phyloP scores from a whole-genome alignment of 2,113 vertebrate species.

The Ptilorrhoa leucosticta region DNA sequence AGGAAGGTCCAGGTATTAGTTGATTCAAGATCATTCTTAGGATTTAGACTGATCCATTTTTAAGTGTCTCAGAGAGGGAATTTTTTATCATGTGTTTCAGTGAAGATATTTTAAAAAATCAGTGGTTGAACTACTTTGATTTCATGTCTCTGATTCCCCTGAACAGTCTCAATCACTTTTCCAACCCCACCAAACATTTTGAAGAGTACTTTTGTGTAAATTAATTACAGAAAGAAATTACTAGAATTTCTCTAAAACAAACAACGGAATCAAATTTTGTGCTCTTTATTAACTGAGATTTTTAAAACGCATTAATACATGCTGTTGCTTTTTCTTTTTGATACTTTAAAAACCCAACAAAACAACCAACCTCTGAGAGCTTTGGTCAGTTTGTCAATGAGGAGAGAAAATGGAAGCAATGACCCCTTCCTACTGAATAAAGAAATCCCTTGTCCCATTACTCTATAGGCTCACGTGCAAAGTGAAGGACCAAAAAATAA shows the following conservation, averaged over 20 bases:
- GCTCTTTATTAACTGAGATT: not conserved
- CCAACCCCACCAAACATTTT: not conserved
- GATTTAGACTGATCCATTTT: not conserved
- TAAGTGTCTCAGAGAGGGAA: not conserved
- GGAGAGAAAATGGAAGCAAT: not conserved
- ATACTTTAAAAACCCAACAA: not conserved
- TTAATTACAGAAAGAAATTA: not conserved
- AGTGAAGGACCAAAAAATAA: not conserved
- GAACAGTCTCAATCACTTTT: not conserved
- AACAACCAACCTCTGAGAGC: not conserved
- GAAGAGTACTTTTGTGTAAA: not conserved
- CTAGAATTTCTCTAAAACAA: not conserved
- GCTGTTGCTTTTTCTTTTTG: not conserved
- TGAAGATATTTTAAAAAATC: not conserved
- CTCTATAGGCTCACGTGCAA: not conserved
- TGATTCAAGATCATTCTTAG: not conserved
- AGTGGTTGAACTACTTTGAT: not conserved
- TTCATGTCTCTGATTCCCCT: not conserved
- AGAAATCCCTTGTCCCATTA: not conserved
- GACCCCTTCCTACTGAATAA: not conserved
- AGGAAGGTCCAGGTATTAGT: not conserved
- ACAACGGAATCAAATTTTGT: not conserved
- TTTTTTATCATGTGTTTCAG: not conserved
- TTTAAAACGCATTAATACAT: not conserved
- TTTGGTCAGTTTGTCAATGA: not conserved